Evolutionary conservation across 1,140 invertebrate species (phyloP), one percentile per base, ranked within the genome.

Genomic region (Telenomus remus): DNA sequence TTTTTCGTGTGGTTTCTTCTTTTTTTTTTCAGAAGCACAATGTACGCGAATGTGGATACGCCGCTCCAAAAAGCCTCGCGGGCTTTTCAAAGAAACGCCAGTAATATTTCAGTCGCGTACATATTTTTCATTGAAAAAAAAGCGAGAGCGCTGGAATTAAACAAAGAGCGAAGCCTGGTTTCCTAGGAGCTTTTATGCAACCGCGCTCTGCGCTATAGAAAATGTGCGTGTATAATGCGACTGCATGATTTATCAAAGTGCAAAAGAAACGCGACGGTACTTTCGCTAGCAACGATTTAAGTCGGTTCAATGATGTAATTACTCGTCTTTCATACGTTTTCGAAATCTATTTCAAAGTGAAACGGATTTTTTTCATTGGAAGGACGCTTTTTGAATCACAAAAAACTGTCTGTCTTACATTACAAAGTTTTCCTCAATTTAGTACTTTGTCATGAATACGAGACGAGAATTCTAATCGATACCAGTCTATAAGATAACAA

Each of bases 21-120:
- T 65, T 74, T 56, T 63, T 65, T 75, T 75, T 64, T 35, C 63
- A 35, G 66, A 53, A 47, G 34, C 65, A 61, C 66, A 51, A 55
- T 53, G 37, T 34, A 27, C 55, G 19, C 65, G 60, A 69, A 78
- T 77, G 71, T 77, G 19, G n/a, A n/a, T n/a, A n/a, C 6, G 65
- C 61, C 43, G 55, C 19, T 63, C 63, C 61, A 53, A 76, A 76
- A 80, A 79, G 61, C 66, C 57, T 68, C 63, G 57, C 63, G 60
- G 77, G 72, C 77, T 71, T 68, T 76, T 69, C 68, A 76, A 76
- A 79, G 68, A 79, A 76, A 72, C 68, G 77, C 68, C 75, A 77
- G 68, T 77, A 77, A 78, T 77, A 72, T 77, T 77, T 77, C 75
- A 72, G 75, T 64, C 63, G 75, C 64, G 65, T 78, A 73, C 69